Evolutionary conservation across 2,888 invertebrate genomes (phyloP).

Genomic region (Hemaris fuciformis): DNA sequence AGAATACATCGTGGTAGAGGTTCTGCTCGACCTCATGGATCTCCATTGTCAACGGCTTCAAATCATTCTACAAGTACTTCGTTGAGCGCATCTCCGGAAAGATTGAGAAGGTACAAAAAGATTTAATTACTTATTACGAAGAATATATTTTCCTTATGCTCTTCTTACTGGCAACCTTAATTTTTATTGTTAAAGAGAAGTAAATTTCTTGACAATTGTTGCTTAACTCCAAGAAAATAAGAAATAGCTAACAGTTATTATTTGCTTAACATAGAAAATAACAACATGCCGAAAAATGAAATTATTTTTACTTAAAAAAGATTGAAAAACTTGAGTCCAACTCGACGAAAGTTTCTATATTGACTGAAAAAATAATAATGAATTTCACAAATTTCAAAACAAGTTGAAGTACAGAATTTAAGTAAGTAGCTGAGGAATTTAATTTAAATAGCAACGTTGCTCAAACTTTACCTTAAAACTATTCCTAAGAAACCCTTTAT

Average conservation of each 20-base stretch:
- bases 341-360: not conserved
- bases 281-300: not conserved
- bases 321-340: not conserved
- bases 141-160: not conserved
- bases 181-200: not conserved
- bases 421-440: not conserved
- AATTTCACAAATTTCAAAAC: not conserved
- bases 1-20: constrained; percentile 94
- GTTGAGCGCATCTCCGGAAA: constrained; percentile 84
- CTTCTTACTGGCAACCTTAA: not conserved
- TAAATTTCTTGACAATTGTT: not conserved
- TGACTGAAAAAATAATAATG: not conserved
- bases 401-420: not conserved
- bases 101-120: constrained; percentile 77
- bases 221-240: too few species aligned
- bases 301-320: not conserved
- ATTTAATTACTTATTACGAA: not conserved
- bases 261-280: not conserved
- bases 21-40: constrained; percentile 88
- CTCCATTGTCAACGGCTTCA: constrained; percentile 85
- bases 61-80: constrained; percentile 86
- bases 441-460: not conserved
- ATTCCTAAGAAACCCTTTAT: not conserved
- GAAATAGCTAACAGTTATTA: too few species aligned
- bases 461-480: not conserved